phyloP scores from a whole-genome alignment of 23 tunicate genomes.

The Oikopleura dioica region DNA sequence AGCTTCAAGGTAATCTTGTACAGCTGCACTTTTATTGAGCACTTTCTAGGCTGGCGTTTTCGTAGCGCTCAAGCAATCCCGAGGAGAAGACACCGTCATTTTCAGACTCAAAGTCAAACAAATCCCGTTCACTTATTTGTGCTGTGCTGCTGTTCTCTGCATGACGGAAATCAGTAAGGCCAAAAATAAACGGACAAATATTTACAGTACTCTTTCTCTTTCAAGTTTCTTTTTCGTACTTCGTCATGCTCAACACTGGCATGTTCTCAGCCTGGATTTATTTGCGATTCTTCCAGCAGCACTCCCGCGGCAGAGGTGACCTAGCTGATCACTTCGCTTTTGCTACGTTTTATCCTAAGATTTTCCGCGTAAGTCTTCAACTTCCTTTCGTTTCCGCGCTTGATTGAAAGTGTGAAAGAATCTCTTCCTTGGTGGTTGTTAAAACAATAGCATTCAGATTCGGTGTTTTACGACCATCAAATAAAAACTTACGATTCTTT shows the following conservation, averaged over 20 bases:
- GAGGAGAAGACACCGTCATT: slow-evolving; percentile 55
- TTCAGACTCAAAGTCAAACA: slow-evolving; percentile 39
- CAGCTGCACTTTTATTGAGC: not conserved
- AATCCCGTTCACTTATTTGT: slow-evolving; percentile 27
- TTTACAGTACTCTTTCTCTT: slow-evolving; percentile 15
- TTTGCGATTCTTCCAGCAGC: slow-evolving; percentile 67
- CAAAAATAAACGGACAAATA: not conserved
- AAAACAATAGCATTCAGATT: not conserved
- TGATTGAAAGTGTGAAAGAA: too few species aligned
- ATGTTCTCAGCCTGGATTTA: slow-evolving; percentile 44
- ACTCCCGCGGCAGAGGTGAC: slow-evolving; percentile 79
- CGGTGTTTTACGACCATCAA: not conserved
- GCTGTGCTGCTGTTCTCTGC: slow-evolving; percentile 7
- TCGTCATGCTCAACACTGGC: slow-evolving; percentile 22
- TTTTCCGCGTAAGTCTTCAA: not conserved
- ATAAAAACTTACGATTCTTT: slow-evolving; percentile 1
- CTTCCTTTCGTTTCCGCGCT: too few species aligned
- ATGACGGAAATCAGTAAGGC: not conserved
- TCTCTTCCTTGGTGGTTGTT: not conserved
- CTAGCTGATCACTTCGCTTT: slow-evolving; percentile 57
- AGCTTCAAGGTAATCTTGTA: slow-evolving; percentile 14
- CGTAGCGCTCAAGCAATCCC: slow-evolving; percentile 53
- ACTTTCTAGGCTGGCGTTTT: slow-evolving; percentile 26
- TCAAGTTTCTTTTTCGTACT: not conserved
- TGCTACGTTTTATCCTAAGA: slow-evolving; percentile 50